Evolutionary conservation across 2,888 invertebrate genomes (phyloP).

Genomic region (Petrolisthes cinctipes): DNA sequence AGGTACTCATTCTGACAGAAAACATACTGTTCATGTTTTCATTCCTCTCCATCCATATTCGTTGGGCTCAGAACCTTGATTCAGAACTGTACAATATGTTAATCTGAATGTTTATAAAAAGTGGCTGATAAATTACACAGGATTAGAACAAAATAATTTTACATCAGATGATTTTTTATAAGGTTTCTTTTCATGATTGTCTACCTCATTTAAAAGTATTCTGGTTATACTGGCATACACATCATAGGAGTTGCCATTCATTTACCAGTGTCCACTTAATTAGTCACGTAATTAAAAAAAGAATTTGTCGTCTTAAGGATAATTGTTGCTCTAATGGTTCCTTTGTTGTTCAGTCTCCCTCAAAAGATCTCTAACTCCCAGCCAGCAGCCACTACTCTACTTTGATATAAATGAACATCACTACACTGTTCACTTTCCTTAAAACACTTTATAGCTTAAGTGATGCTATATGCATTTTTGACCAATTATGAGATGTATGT

Average conservation of each 20-base stretch:
- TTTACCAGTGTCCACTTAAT: constrained; percentile 31
- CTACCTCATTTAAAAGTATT: constrained; percentile 60
- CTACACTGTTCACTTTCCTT: too few relatives aligned
- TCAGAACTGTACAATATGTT: constrained; percentile 33
- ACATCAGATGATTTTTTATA: not conserved
- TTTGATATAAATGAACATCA: too few relatives aligned
- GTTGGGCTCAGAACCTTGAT: too few relatives aligned
- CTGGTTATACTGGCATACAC: constrained; percentile 28
- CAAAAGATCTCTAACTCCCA: too few relatives aligned
- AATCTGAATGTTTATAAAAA: constrained; percentile 24
- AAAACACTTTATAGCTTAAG: too few relatives aligned
- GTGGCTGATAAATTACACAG: constrained; percentile 14
- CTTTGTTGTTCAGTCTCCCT: constrained; percentile 35
- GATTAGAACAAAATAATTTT: constrained; percentile 23
- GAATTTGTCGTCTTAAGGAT: constrained; percentile 15
- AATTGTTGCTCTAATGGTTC: constrained; percentile 41
- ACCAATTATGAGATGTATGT: too few relatives aligned
- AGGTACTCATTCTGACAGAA: too few relatives aligned
- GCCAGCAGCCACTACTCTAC: too few relatives aligned
- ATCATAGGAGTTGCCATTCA: constrained; percentile 24
- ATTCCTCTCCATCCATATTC: too few relatives aligned
- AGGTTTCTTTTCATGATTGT: constrained; percentile 34
- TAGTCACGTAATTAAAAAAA: constrained; percentile 12
- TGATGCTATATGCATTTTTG: too few relatives aligned
- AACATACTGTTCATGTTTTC: too few relatives aligned